These are phyloP conservation scores for Pocota personata DNA, from an alignment of 2,888 invertebrate species.

Conservation along the genomic window DNA sequence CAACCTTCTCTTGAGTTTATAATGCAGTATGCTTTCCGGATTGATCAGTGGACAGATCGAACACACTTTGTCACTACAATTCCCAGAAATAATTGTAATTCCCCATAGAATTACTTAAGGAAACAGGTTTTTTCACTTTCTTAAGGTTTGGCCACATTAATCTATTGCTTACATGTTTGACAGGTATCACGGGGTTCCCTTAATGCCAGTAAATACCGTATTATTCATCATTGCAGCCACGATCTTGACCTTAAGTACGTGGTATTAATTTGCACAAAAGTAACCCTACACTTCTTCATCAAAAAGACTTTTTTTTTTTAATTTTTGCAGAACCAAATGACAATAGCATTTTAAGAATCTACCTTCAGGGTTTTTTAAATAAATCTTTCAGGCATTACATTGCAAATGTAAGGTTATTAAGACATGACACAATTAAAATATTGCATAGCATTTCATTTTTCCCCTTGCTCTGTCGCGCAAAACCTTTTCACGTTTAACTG, in stretches of 20 bases:
- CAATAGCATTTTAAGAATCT: background rate
- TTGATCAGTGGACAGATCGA: background rate
- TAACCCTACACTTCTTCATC: slow-evolving; percentile 27
- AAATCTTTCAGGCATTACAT: slow-evolving; percentile 23
- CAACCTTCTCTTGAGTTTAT: slow-evolving; percentile 2
- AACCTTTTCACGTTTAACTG: background rate
- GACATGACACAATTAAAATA: slow-evolving; percentile 2
- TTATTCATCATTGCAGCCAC: slow-evolving; percentile 1
- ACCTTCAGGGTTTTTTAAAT: slow-evolving; percentile 14
- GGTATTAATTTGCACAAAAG: slow-evolving; percentile 31
- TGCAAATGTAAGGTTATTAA: background rate
- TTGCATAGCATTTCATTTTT: background rate
- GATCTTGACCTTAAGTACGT: slow-evolving; percentile 39
- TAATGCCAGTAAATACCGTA: background rate
- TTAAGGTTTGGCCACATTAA: background rate
- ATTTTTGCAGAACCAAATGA: background rate
- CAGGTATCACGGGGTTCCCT: background rate
- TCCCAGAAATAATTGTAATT: background rate
- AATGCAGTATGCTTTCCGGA: background rate
- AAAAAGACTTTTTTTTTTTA: background rate
- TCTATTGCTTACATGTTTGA: background rate
- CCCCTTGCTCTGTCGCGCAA: background rate
- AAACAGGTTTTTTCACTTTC: slow-evolving; percentile 3
- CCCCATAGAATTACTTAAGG: background rate
- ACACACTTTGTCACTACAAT: background rate